These are phyloP conservation scores for Atrichornis clamosus DNA, from an alignment of 2,113 vertebrate species.

Conservation along the genomic window DNA sequence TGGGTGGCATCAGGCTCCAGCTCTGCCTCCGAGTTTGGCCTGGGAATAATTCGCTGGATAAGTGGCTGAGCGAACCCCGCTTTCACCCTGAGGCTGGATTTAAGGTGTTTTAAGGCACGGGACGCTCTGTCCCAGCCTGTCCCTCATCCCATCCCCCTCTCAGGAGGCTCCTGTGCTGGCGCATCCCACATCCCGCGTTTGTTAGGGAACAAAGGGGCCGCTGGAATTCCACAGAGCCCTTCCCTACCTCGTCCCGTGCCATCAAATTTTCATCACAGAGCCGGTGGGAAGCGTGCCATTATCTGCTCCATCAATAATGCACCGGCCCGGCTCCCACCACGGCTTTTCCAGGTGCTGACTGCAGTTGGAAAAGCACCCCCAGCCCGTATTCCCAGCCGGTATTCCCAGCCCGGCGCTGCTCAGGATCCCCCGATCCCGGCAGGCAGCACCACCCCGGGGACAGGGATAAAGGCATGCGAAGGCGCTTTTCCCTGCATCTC, in stretches of 20 bases:
- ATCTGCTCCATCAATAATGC: constrained; percentile 20
- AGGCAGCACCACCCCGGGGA: not conserved
- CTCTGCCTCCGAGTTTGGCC: not conserved
- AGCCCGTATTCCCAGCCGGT: not conserved
- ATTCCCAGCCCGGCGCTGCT: not conserved
- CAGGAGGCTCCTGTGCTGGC: fast-evolving
- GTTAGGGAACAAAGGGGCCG: not conserved
- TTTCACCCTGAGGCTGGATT: not conserved
- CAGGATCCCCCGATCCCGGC: not conserved
- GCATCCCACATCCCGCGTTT: not conserved
- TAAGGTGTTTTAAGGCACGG: not conserved
- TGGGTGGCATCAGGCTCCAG: not conserved
- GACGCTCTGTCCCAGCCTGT: not conserved
- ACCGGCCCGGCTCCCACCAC: not conserved
- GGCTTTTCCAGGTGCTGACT: not conserved
- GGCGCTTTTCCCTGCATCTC: fast-evolving
- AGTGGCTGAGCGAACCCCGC: not conserved
- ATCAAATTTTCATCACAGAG: constrained; percentile 70
- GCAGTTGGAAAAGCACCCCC: not conserved
- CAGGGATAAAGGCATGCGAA: not conserved
- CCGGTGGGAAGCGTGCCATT: not conserved
- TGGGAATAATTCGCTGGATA: not conserved
- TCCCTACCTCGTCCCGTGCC: not conserved
- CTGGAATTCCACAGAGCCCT: not conserved
- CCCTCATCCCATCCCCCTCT: not conserved